Evolutionary conservation across 2,113 vertebrate genomes (phyloP), one percentile per base, ranked within the genome.

Genomic region (Toxotes chatareus): DNA sequence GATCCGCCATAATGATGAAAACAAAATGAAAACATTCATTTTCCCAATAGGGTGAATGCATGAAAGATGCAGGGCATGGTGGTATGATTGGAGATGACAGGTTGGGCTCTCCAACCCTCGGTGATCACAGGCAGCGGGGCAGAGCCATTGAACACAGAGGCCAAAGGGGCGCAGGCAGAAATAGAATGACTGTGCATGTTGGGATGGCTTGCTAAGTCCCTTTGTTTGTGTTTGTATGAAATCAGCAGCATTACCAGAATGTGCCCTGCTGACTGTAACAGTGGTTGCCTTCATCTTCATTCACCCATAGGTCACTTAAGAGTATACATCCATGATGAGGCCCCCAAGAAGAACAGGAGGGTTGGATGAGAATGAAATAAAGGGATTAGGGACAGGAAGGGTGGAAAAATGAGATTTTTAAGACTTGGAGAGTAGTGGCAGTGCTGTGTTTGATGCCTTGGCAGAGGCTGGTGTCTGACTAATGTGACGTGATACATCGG

Each of bases 391-490:
- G 68, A 76, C 14, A 71, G 68, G 56, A 73, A 57, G 56, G 34
- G 46, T 72, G 76, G 61, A 74, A 80, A 70, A 86, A 83, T 84
- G 60, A 85, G 72, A 83, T 67, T 88, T 60, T 82, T 67, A 80
- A 27, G 70, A 70, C 67, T 76, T 60, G 63, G 67, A 82, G 68
- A 86, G 86, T 79, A 85, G 88, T 76, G 64, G 67, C 80, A 82
- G 69, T 82, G 80, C 85, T 83, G 79, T 79, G 63, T 82, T 82
- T 87, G 84, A 86, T 84, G 85, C 78, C 73, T 86, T 91, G 93
- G 93, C 93, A 91, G 89, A 93, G 91, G 93, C 92, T 90, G 93
- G 91, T 94, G 94, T 91, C 93, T 88, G 90, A 89, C 92, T 95
- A 95, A 96, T 91, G 92, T 94, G 93, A 84, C 93, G 91, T 95